Conservation (phyloP, 1,140 invertebrate species). For the Orius insidiosus region DNA sequence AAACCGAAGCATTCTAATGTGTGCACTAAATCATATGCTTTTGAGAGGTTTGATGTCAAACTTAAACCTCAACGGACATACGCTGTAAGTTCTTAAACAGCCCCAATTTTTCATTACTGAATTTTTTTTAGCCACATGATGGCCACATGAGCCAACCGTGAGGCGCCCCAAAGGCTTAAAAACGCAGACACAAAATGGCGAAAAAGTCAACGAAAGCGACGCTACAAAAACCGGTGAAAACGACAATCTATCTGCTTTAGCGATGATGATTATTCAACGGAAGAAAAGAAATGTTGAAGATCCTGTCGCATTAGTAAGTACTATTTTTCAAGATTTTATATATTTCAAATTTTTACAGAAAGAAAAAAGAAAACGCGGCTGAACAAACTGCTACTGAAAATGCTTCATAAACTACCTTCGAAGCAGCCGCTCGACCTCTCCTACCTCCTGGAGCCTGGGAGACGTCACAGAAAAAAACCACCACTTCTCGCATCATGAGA, state of each 20-base stretch:
- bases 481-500: constrained; percentile 33
- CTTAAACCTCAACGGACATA: constrained; percentile 77
- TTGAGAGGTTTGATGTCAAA: constrained; percentile 65
- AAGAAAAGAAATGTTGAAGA: neutral
- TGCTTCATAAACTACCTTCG: constrained; percentile 48
- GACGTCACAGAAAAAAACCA: constrained; percentile 39
- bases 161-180: too few species aligned
- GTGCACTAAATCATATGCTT: constrained; percentile 83
- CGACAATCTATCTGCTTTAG: too few species aligned
- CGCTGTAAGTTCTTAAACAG: constrained; percentile 43
- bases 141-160: too few species aligned
- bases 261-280: too few species aligned
- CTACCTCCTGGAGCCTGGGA: constrained; percentile 39
- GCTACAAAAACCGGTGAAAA: too few species aligned
- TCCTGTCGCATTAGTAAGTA: neutral
- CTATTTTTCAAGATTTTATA: neutral
- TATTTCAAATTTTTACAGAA: constrained; percentile 21
- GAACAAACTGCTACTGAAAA: constrained; percentile 52
- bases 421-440: constrained; percentile 40
- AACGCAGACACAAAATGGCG: too few species aligned
- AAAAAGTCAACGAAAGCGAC: too few species aligned
- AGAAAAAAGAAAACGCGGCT: constrained; percentile 53
- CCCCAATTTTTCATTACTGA: neutral
- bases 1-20: constrained; percentile 46
- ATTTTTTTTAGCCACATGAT: neutral